Conservation (phyloP, 1,140 invertebrate species). For the Ridgeia piscesae region DNA sequence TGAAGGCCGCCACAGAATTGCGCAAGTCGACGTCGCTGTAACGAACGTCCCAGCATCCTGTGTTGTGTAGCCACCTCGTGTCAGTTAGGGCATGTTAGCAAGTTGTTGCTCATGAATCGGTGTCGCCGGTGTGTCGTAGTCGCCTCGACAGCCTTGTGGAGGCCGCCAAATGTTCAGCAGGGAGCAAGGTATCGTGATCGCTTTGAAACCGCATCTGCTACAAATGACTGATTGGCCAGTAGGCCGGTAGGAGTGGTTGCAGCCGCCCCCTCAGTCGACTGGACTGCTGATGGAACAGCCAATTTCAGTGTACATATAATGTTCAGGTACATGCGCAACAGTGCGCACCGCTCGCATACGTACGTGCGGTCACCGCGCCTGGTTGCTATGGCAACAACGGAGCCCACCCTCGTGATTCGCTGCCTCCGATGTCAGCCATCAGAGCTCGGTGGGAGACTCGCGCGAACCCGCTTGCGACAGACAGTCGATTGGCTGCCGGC, state of each 20-base stretch:
- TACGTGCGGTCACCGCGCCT: background rate
- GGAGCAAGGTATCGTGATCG: background rate
- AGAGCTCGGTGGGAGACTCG: too few species aligned
- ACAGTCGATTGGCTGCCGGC: background rate
- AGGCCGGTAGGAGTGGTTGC: background rate
- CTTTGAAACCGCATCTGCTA: background rate
- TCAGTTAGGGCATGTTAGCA: background rate
- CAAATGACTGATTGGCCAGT: background rate
- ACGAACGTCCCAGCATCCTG: background rate
- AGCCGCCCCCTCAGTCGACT: background rate
- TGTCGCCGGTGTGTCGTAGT: background rate
- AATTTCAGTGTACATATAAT: slow-evolving; percentile 6
- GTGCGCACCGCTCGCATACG: background rate
- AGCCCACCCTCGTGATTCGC: background rate
- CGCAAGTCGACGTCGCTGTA: background rate
- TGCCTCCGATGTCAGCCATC: background rate
- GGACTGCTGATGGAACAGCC: background rate
- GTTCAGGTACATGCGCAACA: background rate
- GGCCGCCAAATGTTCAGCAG: background rate
- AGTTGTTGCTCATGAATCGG: background rate
- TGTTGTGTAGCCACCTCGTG: background rate
- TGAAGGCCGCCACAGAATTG: background rate
- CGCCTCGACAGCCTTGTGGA: background rate
- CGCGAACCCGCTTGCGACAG: background rate
- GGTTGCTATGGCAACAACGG: background rate